Conservation (phyloP, 2,888 invertebrate species). For the Dasypolia templi region DNA sequence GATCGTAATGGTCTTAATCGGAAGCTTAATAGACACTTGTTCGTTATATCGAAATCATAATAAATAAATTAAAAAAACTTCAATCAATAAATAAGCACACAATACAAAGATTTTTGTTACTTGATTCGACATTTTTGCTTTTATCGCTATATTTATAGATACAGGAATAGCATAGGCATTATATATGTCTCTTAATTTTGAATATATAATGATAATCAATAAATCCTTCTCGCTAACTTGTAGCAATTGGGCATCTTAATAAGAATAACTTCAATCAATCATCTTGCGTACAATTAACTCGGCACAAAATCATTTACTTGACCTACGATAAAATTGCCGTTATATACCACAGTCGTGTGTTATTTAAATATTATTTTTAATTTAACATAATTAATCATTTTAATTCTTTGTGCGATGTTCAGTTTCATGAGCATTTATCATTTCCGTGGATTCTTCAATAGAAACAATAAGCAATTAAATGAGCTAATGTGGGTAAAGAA, state of each 20-base stretch:
- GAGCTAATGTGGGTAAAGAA: slow-evolving; percentile 71
- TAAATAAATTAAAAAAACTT: no score
- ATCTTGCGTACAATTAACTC: slow-evolving; percentile 31
- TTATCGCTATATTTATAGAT: not conserved
- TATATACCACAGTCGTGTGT: slow-evolving; percentile 51
- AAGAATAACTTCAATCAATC: slow-evolving; percentile 27
- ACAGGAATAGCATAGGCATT: not conserved
- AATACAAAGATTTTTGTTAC: not conserved
- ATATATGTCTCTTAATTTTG: no score
- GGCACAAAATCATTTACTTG: slow-evolving; percentile 39
- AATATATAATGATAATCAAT: not conserved
- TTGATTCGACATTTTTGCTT: not conserved
- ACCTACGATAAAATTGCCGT: slow-evolving; percentile 60
- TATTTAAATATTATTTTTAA: slow-evolving; percentile 57
- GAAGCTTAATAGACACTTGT: not conserved
- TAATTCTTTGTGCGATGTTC: slow-evolving; percentile 55
- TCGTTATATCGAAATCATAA: not conserved
- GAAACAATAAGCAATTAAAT: slow-evolving; percentile 75
- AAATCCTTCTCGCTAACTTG: slow-evolving; percentile 2
- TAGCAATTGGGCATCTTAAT: slow-evolving; percentile 11
- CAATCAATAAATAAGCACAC: no score
- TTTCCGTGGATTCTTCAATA: slow-evolving; percentile 71
- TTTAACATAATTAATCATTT: slow-evolving; percentile 60
- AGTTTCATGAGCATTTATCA: slow-evolving; percentile 66
- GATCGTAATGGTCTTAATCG: not conserved